Evolutionary conservation across 35 echinoderm and acorn worm species (phyloP), one percentile per base, ranked within the genome.

Genomic region (Amphiura filiformis): DNA sequence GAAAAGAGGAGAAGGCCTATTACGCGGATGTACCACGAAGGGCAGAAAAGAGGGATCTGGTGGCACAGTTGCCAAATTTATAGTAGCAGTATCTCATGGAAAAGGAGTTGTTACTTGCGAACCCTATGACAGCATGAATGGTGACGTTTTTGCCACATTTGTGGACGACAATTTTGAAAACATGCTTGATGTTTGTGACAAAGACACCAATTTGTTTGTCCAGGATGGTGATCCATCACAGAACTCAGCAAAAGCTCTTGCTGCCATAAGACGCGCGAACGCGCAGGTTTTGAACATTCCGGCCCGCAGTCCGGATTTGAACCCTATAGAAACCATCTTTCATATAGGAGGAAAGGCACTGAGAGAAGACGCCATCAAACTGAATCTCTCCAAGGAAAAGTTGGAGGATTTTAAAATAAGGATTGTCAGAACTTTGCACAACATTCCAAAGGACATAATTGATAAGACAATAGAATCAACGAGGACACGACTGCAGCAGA

Each of bases 311-410:
- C 84, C 90, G 33, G 84, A 91, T 80, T 31, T 91, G n/a, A 91
- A 91, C 42, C 90, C 90, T n/a, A 86, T 91, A 18, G 90, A 91
- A 82, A 91, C 86, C 47, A 65, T 91, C 20, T 91, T 91, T 47
- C 87, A 91, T 38, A 30, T 91, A 2, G 90, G 80, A 0, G 76
- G 84, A 13, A 76, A 87, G 42, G 35, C 39, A 9, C 41, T 92
- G 18, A 81, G 57, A 31, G 28, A 77, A 2, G 65, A 91, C 65
- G 76, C 90, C 28, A 49, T 86, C 31, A 39, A 17, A 4, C 35
- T 80, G 61, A 34, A 81, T 15, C 56, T 91, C 0, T 57, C 31
- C 18, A 44, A 56, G 3, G 84, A 86, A 65, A 87, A 38, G 64
- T 92, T 86, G 64, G 76, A 86, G 44, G 31, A 64, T 3, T 92